Evolutionary conservation across 1,140 invertebrate genomes (phyloP).

Genomic region (Araneus ventricosus): DNA sequence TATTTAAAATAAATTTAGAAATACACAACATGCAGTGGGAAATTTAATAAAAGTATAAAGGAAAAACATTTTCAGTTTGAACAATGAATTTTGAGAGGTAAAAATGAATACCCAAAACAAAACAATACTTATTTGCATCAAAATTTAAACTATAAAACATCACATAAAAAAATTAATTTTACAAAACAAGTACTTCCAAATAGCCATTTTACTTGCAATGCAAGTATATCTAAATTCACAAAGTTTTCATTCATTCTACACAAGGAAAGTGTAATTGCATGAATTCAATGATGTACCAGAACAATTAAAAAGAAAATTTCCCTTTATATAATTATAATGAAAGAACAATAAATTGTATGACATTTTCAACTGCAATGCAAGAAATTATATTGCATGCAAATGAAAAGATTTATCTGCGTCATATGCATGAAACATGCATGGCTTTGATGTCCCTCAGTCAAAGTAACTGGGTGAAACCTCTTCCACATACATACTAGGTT

Average conservation of each 20-base stretch:
- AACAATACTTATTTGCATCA: not conserved
- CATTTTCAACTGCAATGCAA: not conserved
- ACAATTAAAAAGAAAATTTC: not conserved
- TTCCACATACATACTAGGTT: not conserved
- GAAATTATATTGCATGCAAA: not conserved
- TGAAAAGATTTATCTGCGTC: not conserved
- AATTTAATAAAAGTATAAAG: not conserved
- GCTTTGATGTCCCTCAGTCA: conserved; percentile 22
- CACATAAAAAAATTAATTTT: not conserved
- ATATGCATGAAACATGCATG: conserved; percentile 36
- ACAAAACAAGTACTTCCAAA: not conserved
- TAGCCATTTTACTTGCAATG: conserved; percentile 21
- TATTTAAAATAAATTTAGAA: conserved; percentile 14
- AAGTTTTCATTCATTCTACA: not conserved
- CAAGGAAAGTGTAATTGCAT: not conserved
- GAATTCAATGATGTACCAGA: not conserved
- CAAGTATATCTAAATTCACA: not conserved
- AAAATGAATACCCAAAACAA: not conserved
- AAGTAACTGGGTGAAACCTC: not conserved
- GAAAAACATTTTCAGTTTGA: not conserved
- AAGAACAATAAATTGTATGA: not conserved
- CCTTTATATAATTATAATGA: not conserved
- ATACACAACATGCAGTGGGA: not conserved
- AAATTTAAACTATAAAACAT: not conserved
- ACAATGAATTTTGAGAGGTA: not conserved